Evolutionary conservation across 2,113 vertebrate genomes (phyloP), one percentile per base, ranked within the genome.

Genomic region (Rhadina sibilatrix): DNA sequence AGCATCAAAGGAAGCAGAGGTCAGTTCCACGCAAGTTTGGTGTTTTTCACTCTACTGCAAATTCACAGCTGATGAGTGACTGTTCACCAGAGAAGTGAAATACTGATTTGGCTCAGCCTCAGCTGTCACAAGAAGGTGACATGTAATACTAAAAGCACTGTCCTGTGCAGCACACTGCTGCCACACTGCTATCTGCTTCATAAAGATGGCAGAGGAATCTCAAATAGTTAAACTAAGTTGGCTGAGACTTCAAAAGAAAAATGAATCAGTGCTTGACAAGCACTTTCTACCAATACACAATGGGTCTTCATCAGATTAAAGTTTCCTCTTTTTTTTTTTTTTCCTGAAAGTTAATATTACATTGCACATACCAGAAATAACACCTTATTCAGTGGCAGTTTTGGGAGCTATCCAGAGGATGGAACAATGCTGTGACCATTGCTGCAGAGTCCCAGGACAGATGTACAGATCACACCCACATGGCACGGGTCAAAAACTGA

Each of bases 401-500:
- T 65, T 22, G 46, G 46, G 40, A 83, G 33, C 28, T 33, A 19
- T 30, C 31, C 69, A 69, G 71, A 70, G 50, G 33, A 54, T 42
- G 54, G 37, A 65, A 60, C 44, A 53, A 47, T 31, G 59, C 69
- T 81, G 59, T 68, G 37, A 38, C 28, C 3, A 2, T 11, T 78
- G 50, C 2, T 28, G 54, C 50, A 79, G 46, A 31, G 60, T 56
- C 25, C 46, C 37, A 56, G 50, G 42, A 79, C 52, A 22, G 40
- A 8, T 2, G 10, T 9, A 59, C 49, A 23, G 12, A 33, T 44
- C 33, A 22, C 1, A 53, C 6, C 3, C 5, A 11, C 23, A 3
- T 4, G 11, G 53, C 64, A 15, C 6, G 5, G 15, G 70, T 47
- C 50, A 75, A 35, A 54, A 33, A 9, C 46, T 3, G 2, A 74